Evolutionary conservation across 2,113 vertebrate genomes (phyloP).

Genomic region (Ptychochromis oligacanthus): DNA sequence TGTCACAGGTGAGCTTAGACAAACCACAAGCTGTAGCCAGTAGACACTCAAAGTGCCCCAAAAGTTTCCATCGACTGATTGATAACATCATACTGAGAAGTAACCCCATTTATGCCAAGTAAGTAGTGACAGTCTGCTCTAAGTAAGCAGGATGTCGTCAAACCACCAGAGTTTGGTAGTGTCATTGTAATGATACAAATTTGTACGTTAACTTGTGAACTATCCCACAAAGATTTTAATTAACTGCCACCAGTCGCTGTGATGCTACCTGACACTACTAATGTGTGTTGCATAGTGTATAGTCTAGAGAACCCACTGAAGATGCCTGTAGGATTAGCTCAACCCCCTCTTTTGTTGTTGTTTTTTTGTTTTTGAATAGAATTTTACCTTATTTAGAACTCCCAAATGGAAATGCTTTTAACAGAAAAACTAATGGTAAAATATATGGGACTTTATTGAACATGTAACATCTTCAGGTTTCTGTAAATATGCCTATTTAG

Average conservation of each 20-base stretch:
- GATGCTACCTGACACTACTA: not conserved
- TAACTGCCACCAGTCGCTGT: not conserved
- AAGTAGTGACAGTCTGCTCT: rapidly evolving
- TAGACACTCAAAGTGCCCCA: rapidly evolving
- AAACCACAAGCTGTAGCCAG: rapidly evolving
- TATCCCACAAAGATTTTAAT: not conserved
- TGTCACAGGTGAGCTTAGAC: slow-evolving; percentile 3
- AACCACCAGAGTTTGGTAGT: rapidly evolving
- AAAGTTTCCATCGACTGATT: not conserved
- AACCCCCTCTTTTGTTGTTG: too few relatives aligned
- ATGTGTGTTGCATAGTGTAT: not conserved
- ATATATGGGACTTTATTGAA: too few relatives aligned
- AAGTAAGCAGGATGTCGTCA: not conserved
- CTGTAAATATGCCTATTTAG: too few relatives aligned
- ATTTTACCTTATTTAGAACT: not conserved
- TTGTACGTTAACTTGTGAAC: rapidly evolving
- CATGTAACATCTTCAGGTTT: too few relatives aligned
- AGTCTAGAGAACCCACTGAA: too few relatives aligned
- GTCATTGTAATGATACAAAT: rapidly evolving
- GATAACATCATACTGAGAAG: rapidly evolving
- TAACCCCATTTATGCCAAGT: rapidly evolving
- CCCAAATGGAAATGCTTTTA: not conserved
- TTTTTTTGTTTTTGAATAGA: not conserved
- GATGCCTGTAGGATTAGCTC: not conserved
- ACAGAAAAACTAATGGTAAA: too few relatives aligned